Percentiles rank a stretch among this genome's conserved stretches.
These are phyloP conservation scores for Scaptodrosophila lebanonensis DNA, from an alignment of 1,140 invertebrate species.

Conservation along the genomic window DNA sequence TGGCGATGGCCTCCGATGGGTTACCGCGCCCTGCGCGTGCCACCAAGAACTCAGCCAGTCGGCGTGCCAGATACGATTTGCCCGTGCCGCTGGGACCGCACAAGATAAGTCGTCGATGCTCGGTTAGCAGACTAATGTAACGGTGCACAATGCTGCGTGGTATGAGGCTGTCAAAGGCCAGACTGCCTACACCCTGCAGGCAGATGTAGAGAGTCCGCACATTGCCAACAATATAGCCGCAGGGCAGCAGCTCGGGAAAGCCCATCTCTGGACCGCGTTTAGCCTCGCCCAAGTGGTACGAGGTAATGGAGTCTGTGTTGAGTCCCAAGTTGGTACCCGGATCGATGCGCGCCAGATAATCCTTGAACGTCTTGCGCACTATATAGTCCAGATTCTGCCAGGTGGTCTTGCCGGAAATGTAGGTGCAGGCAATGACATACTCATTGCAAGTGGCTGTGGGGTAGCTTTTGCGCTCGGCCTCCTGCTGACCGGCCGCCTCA, in stretches of 20 bases:
- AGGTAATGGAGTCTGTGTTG: constrained; percentile 91
- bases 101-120: constrained; percentile 94
- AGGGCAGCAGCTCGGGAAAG: constrained; percentile 92
- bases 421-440: constrained; percentile 90
- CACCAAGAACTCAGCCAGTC: constrained; percentile 94
- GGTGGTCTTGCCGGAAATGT: constrained; percentile 93
- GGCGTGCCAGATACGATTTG: constrained; percentile 97
- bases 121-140: constrained; percentile 91
- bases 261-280: constrained; percentile 83
- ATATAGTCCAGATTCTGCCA: constrained; percentile 96
- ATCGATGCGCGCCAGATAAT: constrained; percentile 95
- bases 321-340: constrained; percentile 94
- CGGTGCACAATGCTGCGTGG: constrained; percentile 97
- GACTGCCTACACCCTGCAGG: constrained; percentile 91
- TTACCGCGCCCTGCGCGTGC: constrained; percentile 82
- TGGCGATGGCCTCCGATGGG: constrained; percentile 88
- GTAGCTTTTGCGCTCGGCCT: constrained; percentile 68
- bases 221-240: constrained; percentile 94
- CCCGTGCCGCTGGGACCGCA: constrained; percentile 98
- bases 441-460: constrained; percentile 78
- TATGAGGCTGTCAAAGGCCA: constrained; percentile 97
- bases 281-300: constrained; percentile 95
- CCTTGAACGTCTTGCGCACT: constrained; percentile 94
- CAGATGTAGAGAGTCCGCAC: constrained; percentile 89
- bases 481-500: constrained; percentile 77